Evolutionary conservation across 2,797 vertebrate genomes (phyloP).

Genomic region (Podarcis lilfordi): DNA sequence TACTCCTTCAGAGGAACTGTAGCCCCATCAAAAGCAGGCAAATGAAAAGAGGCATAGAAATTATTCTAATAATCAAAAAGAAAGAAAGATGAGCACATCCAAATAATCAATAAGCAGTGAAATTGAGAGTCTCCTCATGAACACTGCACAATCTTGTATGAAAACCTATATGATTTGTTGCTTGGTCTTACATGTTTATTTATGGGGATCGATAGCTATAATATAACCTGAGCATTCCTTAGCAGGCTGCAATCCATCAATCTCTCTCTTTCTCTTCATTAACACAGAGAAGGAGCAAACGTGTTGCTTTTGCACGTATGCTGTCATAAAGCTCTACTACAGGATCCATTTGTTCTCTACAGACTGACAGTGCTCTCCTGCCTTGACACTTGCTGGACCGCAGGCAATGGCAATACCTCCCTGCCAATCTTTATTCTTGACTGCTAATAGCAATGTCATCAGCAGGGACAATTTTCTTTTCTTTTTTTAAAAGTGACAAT

Average conservation of each 20-base stretch:
- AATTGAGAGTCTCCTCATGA: constrained; percentile 11
- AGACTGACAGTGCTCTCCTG: neutral
- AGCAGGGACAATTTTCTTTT: too few species aligned
- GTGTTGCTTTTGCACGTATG: neutral
- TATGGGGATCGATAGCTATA: constrained; percentile 37
- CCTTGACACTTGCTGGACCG: neutral
- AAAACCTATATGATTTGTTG: constrained; percentile 21
- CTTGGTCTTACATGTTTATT: constrained; percentile 39
- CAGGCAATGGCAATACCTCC: neutral
- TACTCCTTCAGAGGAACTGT: too few species aligned
- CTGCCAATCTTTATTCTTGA: too few species aligned
- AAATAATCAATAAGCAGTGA: constrained; percentile 32
- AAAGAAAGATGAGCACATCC: neutral
- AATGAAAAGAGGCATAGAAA: too few species aligned
- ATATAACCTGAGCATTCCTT: constrained; percentile 33
- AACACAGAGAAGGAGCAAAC: neutral
- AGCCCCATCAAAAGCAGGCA: too few species aligned
- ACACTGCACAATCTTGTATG: neutral
- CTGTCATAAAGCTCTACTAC: neutral
- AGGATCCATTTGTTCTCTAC: neutral
- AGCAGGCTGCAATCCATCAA: constrained; percentile 24
- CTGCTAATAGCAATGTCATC: too few species aligned
- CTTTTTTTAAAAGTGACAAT: too few species aligned
- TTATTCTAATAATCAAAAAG: neutral
- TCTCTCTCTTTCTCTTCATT: constrained; percentile 5